phyloP scores from a whole-genome alignment of 2,113 vertebrate species.

The Xerus inauris region DNA sequence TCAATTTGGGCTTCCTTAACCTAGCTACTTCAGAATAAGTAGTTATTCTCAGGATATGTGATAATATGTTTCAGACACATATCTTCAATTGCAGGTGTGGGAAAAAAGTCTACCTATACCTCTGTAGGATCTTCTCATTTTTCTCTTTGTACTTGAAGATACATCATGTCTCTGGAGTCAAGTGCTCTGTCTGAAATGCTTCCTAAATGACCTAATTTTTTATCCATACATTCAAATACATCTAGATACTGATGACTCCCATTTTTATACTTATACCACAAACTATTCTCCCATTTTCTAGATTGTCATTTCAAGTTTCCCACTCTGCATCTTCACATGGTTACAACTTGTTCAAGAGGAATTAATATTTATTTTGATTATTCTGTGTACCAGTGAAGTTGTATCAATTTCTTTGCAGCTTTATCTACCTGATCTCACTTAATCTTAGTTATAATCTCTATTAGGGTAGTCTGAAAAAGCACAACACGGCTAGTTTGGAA shows the following conservation, averaged over 20 bases:
- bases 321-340: not conserved
- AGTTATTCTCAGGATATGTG: not conserved
- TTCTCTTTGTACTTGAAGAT: not conserved
- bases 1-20: not conserved
- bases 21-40: not conserved
- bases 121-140: not conserved
- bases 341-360: not conserved
- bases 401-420: not conserved
- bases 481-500: not conserved
- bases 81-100: not conserved
- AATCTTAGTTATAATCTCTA: not conserved
- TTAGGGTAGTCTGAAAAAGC: not conserved
- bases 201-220: not conserved
- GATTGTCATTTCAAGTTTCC: not conserved
- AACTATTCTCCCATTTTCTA: not conserved
- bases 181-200: not conserved
- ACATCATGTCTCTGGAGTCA: not conserved
- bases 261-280: not conserved
- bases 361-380: not conserved
- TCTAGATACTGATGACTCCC: not conserved
- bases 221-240: conserved; percentile 3
- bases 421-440: not conserved
- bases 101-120: not conserved
- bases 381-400: not conserved
- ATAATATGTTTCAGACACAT: not conserved